phyloP scores from a whole-genome alignment of 2,113 vertebrate genomes.

The Scophthalmus maximus region DNA sequence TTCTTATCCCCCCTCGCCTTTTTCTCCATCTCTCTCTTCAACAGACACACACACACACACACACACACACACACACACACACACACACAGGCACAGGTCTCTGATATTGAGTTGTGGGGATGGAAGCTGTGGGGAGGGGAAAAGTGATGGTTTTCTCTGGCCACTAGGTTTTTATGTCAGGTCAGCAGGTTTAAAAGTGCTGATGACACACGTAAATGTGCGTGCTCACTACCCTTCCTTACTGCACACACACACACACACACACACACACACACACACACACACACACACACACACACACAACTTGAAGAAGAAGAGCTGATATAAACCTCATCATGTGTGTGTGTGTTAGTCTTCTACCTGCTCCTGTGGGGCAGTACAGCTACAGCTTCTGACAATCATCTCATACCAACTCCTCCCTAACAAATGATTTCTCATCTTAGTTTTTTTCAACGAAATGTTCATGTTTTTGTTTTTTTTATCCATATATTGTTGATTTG shows the following conservation, averaged over 20 bases:
- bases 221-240: constrained; percentile 5
- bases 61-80: constrained; percentile 23
- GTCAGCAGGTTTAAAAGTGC: constrained; percentile 78
- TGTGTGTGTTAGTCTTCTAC: neutral
- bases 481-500: no score
- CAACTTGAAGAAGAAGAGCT: neutral
- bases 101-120: constrained; percentile 44
- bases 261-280: neutral
- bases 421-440: neutral
- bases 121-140: neutral
- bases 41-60: constrained; percentile 3
- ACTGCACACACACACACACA: neutral
- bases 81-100: constrained; percentile 31
- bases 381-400: neutral
- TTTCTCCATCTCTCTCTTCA: neutral
- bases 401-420: neutral
- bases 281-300: constrained; percentile 2
- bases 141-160: constrained; percentile 56
- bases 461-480: no score
- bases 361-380: neutral
- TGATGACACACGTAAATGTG: constrained; percentile 59
- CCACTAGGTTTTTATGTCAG: constrained; percentile 59
- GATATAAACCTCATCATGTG: constrained; percentile 8
- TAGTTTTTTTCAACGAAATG: no score
- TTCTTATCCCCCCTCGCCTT: neutral